Evolutionary conservation across 2,797 vertebrate species (phyloP).

Genomic region (Carapus acus): DNA sequence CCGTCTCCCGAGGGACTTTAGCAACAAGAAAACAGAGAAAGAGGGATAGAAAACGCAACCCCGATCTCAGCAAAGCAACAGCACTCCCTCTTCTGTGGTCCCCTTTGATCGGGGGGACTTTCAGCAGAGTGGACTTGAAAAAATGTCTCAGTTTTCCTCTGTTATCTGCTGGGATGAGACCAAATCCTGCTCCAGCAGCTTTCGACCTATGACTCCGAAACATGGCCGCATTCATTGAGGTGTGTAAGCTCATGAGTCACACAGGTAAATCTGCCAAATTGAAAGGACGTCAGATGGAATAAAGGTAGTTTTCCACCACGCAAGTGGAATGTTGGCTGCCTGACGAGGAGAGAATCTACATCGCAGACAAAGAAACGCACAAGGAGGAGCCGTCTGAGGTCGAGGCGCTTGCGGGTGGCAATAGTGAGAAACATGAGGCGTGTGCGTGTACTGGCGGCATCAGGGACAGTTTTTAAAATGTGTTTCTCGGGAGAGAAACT

Average conservation of each 20-base stretch:
- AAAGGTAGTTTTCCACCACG: conserved; percentile 39
- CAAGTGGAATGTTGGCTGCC: conserved; percentile 29
- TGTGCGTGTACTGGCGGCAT: not conserved
- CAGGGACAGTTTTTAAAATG: conserved; percentile 12
- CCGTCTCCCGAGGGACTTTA: conserved; percentile 29
- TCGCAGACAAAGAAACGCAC: too few species aligned
- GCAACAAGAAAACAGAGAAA: conserved; percentile 10
- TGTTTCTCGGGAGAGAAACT: conserved; percentile 14
- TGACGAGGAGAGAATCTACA: not conserved
- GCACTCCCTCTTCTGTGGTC: conserved; percentile 6
- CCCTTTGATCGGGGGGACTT: conserved; percentile 1
- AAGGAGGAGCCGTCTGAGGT: too few species aligned
- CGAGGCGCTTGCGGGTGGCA: not conserved
- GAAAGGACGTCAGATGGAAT: conserved; percentile 30
- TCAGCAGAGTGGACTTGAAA: not conserved
- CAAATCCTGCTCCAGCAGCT: too few species aligned
- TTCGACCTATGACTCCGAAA: conserved; percentile 17
- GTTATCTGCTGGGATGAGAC: too few species aligned
- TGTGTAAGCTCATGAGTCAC: conserved; percentile 23
- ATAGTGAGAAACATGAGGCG: not conserved
- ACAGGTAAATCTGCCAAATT: conserved; percentile 19
- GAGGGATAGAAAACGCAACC: conserved; percentile 4
- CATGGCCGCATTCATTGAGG: not conserved
- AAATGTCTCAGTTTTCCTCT: not conserved
- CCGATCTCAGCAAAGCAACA: conserved; percentile 7